Base-by-base conservation (phyloP, 2,113 vertebrate species). In the Sinocyclocheilus maitianheensis region DNA sequence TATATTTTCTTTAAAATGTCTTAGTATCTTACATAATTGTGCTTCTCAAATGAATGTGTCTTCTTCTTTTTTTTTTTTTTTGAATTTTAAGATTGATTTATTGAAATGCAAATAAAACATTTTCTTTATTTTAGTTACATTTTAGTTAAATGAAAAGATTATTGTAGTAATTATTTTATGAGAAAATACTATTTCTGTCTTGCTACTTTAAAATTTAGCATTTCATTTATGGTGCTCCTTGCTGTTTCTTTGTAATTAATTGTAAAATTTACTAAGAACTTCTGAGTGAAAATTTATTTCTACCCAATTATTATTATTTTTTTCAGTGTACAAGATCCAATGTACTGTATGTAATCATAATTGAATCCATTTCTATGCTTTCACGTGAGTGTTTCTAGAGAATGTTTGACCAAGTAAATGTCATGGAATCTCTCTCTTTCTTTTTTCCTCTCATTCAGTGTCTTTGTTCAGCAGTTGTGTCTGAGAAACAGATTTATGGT, bases 401-500 rank as follows among this genome's bases (percentile, higher is more conserved):
- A 26, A 13, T 30, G 16, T 4, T 22, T 76, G 74, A 24, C 74
- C 12, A 13, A 26, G n/a, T 76, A n/a, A n/a, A 74, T 12, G 10
- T 12, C 74, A 14, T 16, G 46, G 46, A 76, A 76, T 77, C 46
- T 77, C 60, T 77, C 62, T 87, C 34, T 58, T 48, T 58, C 69
- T 62, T 77, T 74, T 24, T n/a, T n/a, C 51, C 34, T 40, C 55
- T 48, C n/a, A 67, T 30, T 55, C 30, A 8, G 3, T 7, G 48
- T 65, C 34, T 65, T 77, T 83, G 48, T 85, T 63, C 14, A 8
- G 14, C 18, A 69, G 24, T 84, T 34, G 63, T 84, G 16, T 20
- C 43, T 77, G 77, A 53, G n/a, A 37, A 60, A 58, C 77, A 24
- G 77, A 79, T 80, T 80, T 80, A 80, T 80, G 58, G n/a, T 0